phyloP scores from a whole-genome alignment of 2,888 invertebrate genomes.

The Malthinus flaveolus region DNA sequence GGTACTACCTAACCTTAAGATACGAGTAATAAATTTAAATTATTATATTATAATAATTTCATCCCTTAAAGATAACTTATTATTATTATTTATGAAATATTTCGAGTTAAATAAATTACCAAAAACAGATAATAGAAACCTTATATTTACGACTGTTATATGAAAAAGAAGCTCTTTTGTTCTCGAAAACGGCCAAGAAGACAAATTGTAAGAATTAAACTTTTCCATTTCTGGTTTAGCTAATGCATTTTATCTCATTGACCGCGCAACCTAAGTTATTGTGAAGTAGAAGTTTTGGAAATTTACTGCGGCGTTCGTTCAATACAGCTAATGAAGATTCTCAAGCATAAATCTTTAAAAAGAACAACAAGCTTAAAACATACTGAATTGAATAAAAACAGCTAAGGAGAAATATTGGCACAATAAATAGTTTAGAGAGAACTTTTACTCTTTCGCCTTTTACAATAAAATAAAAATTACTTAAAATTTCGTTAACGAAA shows the following conservation, averaged over 20 bases:
- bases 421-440: conserved; percentile 9
- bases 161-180: not conserved
- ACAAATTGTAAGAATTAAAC: conserved; percentile 50
- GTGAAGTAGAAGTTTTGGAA: conserved; percentile 47
- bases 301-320: conserved; percentile 53
- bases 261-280: conserved; percentile 50
- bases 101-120: too few relatives aligned
- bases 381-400: conserved; percentile 19
- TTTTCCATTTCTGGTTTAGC: conserved; percentile 49
- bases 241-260: conserved; percentile 52
- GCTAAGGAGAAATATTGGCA: conserved; percentile 9
- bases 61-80: too few relatives aligned
- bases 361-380: conserved; percentile 30
- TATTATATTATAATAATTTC: too few relatives aligned
- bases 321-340: conserved; percentile 54
- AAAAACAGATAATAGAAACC: too few relatives aligned
- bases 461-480: not conserved
- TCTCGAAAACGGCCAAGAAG: conserved; percentile 28
- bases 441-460: not conserved
- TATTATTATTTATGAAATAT: too few relatives aligned
- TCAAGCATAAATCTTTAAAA: conserved; percentile 49
- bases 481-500: not conserved
- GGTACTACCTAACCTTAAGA: too few relatives aligned
- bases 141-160: not conserved
- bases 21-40: too few relatives aligned